These are phyloP conservation scores for Strix aluco DNA, from an alignment of 2,113 vertebrate genomes.

Conservation along the genomic window DNA sequence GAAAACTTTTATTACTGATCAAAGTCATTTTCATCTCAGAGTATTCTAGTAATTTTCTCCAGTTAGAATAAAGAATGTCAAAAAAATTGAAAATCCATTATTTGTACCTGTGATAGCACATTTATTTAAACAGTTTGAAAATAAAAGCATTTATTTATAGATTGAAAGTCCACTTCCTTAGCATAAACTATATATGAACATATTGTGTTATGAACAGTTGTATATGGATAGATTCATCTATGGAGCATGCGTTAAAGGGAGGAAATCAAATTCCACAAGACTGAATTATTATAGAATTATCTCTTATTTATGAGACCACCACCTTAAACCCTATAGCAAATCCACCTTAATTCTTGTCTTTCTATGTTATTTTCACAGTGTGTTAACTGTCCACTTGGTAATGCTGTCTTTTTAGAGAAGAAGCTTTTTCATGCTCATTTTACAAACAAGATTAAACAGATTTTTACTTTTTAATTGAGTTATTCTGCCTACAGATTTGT, in stretches of 20 bases:
- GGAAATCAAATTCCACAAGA: not conserved
- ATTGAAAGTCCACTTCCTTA: not conserved
- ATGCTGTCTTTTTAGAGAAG: not conserved
- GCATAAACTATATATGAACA: not conserved
- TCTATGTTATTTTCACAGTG: not conserved
- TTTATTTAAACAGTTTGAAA: not conserved
- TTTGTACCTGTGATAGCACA: not conserved
- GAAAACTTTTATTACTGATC: not conserved
- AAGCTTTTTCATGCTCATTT: not conserved
- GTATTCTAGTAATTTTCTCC: not conserved
- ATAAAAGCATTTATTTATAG: not conserved
- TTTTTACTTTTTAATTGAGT: not conserved
- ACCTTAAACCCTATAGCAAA: not conserved
- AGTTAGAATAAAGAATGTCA: not conserved
- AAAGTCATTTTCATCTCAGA: not conserved
- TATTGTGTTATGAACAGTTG: not conserved
- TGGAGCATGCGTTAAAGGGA: not conserved
- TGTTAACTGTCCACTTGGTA: not conserved
- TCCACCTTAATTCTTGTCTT: not conserved
- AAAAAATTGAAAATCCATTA: not conserved
- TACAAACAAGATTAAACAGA: not conserved
- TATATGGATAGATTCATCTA: not conserved
- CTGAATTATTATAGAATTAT: not conserved
- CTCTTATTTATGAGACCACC: not conserved
- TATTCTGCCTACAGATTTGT: not conserved